Evolutionary conservation across 2,113 vertebrate species (phyloP).

Genomic region (Benitochromis conjunctus): DNA sequence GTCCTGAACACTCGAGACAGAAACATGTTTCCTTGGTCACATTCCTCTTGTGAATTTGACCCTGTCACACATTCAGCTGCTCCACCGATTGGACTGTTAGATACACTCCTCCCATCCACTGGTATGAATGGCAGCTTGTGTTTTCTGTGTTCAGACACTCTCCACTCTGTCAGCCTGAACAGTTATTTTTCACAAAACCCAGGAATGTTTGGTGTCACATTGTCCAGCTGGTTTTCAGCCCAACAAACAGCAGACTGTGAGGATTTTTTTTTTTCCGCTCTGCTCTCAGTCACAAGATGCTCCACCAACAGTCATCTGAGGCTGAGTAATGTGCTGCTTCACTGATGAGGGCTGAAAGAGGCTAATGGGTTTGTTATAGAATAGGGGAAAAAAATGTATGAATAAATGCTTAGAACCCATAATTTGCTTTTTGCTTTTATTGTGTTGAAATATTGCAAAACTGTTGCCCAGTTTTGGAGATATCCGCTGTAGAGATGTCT

Average conservation of each 20-base stretch:
- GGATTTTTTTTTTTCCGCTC: constrained; percentile 24
- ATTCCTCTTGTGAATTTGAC: background rate
- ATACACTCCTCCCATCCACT: background rate
- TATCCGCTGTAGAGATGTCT: background rate
- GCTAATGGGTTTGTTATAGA: background rate
- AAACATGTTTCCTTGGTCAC: background rate
- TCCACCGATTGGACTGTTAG: constrained; percentile 2
- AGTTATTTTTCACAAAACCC: constrained; percentile 8
- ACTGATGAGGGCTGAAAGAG: background rate
- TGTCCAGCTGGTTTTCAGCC: constrained; percentile 32
- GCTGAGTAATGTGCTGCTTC: constrained; percentile 38
- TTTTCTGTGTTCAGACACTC: constrained; percentile 9
- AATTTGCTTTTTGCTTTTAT: background rate
- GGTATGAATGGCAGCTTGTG: constrained; percentile 58
- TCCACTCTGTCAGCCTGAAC: constrained; percentile 9
- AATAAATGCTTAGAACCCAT: background rate
- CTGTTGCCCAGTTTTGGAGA: background rate
- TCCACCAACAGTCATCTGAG: constrained; percentile 55
- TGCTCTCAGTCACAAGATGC: constrained; percentile 60
- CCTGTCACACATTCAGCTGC: background rate
- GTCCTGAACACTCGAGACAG: background rate
- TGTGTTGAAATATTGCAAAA: background rate
- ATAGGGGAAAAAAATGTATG: background rate
- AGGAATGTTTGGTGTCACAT: constrained; percentile 44
- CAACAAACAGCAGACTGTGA: constrained; percentile 48